Evolutionary conservation across 2,888 invertebrate species (phyloP), one percentile per base, ranked within the genome.

Genomic region (Tanytarsus gracilentus): DNA sequence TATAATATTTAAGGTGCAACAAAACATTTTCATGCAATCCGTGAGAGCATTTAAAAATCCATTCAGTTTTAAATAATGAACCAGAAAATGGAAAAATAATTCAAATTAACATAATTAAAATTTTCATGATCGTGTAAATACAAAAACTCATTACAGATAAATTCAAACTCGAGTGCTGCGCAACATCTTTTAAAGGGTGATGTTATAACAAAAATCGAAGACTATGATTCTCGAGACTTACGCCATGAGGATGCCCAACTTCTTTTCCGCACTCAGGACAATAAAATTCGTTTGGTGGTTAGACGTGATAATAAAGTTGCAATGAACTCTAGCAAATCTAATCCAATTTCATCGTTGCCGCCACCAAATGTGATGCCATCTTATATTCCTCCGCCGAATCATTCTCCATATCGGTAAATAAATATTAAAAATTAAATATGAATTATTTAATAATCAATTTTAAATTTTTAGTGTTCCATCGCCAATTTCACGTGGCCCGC

Each of bases 201-300:
- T 77, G 83, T 94, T 69, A 87, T 96, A 69, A 81, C 87, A 66
- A 89, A 91, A 77, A 86, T 96, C 67, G 88, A 87, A 71, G 90
- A 89, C 71, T 89, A 89, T 75, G 93, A 94, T 76, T 84, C 88
- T 50, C 79, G 88, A 63, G 87, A 89, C 70, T 78, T 95, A 69
- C 81, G 90, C 68, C 95, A 95, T 70, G 87, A 90, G 71, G 91
- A 93, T 76, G 95, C 94, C 61, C 90, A 92, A 75, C 87, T 84
- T 71, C 79, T 92, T 64, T 90, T 92, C 73, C 84, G 83, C 73
- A 87, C 85, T 71, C 85, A 90, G 64, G 84, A 84, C 63, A 86
- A 84, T 69, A 82, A 84, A 68, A 85, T 92, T 69, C 82, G 81
- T 71, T 77, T 92, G 65, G 88, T 87, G 65, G 83, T 92, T 63